phyloP scores from a whole-genome alignment of 2,113 vertebrate genomes.

The Notarius lentiginosus region DNA sequence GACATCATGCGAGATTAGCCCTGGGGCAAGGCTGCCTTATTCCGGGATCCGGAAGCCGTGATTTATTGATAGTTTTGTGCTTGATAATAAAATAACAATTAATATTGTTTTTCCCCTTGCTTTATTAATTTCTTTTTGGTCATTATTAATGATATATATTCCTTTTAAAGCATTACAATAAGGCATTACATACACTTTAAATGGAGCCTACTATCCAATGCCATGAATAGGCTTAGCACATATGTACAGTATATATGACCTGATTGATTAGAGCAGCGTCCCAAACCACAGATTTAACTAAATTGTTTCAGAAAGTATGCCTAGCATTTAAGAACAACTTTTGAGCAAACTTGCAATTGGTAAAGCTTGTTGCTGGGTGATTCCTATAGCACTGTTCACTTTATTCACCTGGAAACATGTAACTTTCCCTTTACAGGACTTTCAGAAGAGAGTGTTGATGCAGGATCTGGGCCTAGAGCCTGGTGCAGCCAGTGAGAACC shows the following conservation, averaged over 20 bases:
- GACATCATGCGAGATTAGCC: too few relatives aligned
- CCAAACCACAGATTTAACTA: background rate
- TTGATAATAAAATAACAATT: too few relatives aligned
- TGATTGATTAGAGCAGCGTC: background rate
- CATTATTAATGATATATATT: too few relatives aligned
- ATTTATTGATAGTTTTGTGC: too few relatives aligned
- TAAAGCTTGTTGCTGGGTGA: background rate
- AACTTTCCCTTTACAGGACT: conserved; percentile 58
- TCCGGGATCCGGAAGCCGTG: too few relatives aligned
- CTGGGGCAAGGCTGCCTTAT: too few relatives aligned
- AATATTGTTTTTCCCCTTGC: too few relatives aligned
- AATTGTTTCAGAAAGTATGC: background rate
- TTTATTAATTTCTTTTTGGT: too few relatives aligned
- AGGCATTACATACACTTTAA: too few relatives aligned
- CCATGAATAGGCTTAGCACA: background rate
- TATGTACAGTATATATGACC: background rate
- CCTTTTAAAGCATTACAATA: too few relatives aligned
- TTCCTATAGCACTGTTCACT: background rate
- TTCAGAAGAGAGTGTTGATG: conserved; percentile 65
- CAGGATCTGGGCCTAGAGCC: conserved; percentile 60
- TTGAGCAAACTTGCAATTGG: background rate
- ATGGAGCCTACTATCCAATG: background rate
- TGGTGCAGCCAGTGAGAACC: conserved; percentile 9
- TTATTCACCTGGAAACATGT: background rate
- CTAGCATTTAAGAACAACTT: background rate